Evolutionary conservation across 2,113 vertebrate species (phyloP).

Genomic region (Perognathus longimembris): DNA sequence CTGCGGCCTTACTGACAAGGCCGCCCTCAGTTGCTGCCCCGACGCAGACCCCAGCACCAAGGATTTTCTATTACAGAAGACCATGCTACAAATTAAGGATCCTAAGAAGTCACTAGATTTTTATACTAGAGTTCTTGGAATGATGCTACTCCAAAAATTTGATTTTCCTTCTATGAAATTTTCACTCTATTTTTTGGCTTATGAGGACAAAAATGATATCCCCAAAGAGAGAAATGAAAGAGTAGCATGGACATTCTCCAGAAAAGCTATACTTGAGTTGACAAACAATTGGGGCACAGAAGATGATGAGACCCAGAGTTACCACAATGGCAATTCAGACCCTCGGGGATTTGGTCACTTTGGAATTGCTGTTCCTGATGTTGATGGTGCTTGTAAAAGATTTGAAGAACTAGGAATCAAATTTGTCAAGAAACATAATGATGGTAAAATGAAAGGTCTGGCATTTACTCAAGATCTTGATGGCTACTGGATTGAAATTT

Average conservation of each 20-base stretch:
- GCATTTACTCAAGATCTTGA: conserved; percentile 98
- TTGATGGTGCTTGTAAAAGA: conserved; percentile 93
- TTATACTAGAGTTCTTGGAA: too few relatives aligned
- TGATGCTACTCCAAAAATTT: conserved; percentile 94
- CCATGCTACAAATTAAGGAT: too few relatives aligned
- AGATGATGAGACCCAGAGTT: conserved; percentile 91
- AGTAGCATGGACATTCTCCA: conserved; percentile 94
- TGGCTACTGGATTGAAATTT: conserved; percentile 98
- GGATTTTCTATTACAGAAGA: too few relatives aligned
- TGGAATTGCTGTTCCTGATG: conserved; percentile 97
- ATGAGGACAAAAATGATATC: conserved; percentile 96
- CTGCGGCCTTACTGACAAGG: too few relatives aligned
- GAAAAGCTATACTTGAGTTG: conserved; percentile 95
- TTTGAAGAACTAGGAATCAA: conserved; percentile 96
- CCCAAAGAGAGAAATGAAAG: conserved; percentile 90
- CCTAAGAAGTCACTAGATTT: too few relatives aligned
- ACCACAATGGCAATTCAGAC: conserved; percentile 98
- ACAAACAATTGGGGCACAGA: conserved; percentile 99
- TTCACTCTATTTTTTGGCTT: conserved; percentile 96
- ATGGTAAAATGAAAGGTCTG: conserved; percentile 98
- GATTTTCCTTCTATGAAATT: conserved; percentile 98
- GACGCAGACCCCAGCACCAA: too few relatives aligned
- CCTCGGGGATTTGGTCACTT: conserved; percentile 98
- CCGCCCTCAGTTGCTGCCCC: too few relatives aligned
- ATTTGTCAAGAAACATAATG: conserved; percentile 98